phyloP scores from a whole-genome alignment of 2,888 invertebrate species.

The Aelia acuminata region DNA sequence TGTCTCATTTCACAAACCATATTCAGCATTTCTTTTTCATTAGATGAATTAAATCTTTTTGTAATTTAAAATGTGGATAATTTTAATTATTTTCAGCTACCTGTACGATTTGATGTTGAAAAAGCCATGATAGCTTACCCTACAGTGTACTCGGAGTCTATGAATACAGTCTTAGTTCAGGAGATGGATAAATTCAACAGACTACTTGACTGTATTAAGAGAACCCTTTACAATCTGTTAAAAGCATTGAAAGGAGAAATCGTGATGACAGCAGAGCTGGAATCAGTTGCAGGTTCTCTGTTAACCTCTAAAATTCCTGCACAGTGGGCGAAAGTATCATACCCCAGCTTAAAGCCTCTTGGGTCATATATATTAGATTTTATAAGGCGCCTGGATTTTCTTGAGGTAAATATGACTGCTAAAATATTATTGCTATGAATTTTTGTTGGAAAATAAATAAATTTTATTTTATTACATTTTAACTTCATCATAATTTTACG shows the following conservation, averaged over 20 bases:
- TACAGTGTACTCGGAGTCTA: constrained; percentile 83
- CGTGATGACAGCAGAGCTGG: constrained; percentile 89
- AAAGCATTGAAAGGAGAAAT: constrained; percentile 87
- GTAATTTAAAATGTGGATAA: neutral
- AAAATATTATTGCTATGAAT: neutral
- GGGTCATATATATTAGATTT: constrained; percentile 88
- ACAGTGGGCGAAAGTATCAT: constrained; percentile 86
- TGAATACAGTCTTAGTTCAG: constrained; percentile 89
- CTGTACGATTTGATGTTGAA: constrained; percentile 79
- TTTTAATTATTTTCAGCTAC: constrained; percentile 70
- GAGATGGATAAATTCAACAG: constrained; percentile 83
- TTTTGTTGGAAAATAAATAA: no score
- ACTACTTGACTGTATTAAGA: constrained; percentile 76
- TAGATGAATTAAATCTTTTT: neutral
- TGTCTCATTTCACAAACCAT: no score
- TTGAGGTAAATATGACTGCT: constrained; percentile 68
- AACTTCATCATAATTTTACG: no score
- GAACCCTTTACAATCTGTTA: constrained; percentile 80
- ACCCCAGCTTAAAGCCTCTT: constrained; percentile 89
- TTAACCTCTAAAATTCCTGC: constrained; percentile 84
- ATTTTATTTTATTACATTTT: no score
- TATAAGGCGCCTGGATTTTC: constrained; percentile 78
- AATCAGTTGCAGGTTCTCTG: constrained; percentile 79
- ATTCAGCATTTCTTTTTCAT: no score
- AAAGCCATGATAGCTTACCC: constrained; percentile 78